phyloP scores from a whole-genome alignment of 1,140 invertebrate genomes.

The Watersipora subatra region DNA sequence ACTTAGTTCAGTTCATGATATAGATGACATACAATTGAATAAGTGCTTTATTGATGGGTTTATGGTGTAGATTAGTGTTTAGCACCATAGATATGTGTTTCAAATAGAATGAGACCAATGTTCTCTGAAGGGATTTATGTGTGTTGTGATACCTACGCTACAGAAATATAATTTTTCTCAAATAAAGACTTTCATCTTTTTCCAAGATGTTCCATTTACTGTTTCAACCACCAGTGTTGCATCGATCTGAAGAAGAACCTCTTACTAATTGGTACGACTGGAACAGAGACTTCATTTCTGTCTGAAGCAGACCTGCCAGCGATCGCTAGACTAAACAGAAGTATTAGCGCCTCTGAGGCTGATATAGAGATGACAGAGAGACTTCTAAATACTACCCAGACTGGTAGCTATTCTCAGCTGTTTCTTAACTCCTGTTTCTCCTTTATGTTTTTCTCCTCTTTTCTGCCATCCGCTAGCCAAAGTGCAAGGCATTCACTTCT shows the following conservation, averaged over 20 bases:
- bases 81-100: too few relatives aligned
- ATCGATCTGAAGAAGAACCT: constrained; percentile 84
- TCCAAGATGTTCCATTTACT: too few relatives aligned
- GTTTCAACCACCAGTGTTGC: constrained; percentile 72
- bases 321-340: constrained; percentile 24
- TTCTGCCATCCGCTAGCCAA: background rate
- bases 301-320: constrained; percentile 67
- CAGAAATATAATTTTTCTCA: too few relatives aligned
- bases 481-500: background rate
- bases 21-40: too few relatives aligned
- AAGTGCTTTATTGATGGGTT: too few relatives aligned
- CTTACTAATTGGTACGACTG: constrained; percentile 83
- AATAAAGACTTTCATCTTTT: too few relatives aligned
- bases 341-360: constrained; percentile 14
- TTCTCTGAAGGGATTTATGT: too few relatives aligned
- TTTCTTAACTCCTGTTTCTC: constrained; percentile 15
- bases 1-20: too few relatives aligned
- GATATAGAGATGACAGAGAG: background rate
- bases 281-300: constrained; percentile 77
- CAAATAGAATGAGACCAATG: too few relatives aligned
- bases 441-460: background rate
- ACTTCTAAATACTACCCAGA: background rate
- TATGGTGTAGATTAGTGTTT: too few relatives aligned
- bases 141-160: too few relatives aligned
- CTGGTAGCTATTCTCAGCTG: constrained; percentile 17